Conservation (phyloP, 2,888 invertebrate species). For the Epiblema foenella region DNA sequence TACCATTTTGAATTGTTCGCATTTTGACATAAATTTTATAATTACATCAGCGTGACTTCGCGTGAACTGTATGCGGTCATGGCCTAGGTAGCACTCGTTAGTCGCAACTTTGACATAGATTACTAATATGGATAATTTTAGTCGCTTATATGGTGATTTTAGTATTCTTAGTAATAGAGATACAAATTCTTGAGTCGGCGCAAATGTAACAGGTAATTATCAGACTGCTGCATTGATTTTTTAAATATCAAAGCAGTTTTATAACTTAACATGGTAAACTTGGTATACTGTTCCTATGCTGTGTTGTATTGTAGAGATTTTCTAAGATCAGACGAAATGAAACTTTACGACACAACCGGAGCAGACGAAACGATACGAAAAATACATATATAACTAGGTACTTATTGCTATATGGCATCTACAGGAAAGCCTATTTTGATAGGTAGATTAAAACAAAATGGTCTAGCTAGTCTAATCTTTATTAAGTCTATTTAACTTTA, state of each 20-base stretch:
- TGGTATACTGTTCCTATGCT: not conserved
- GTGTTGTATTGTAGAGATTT: conserved; percentile 31
- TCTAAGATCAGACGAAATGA: conserved; percentile 40
- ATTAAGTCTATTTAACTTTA: not conserved
- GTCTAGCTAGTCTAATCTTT: not conserved
- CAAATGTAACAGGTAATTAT: too few species aligned
- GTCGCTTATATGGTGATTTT: not conserved
- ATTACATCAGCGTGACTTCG: not conserved
- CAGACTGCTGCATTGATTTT: too few species aligned
- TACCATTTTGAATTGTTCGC: not conserved
- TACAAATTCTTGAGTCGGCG: not conserved
- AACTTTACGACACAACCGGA: conserved; percentile 38
- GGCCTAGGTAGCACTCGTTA: not conserved
- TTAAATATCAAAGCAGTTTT: too few species aligned
- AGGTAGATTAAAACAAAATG: not conserved
- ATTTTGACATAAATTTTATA: not conserved
- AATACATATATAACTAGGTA: conserved; percentile 6
- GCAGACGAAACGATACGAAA: conserved; percentile 20
- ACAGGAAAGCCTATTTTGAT: conserved; percentile 5
- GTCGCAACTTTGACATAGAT: conserved; percentile 11
- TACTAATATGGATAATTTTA: conserved; percentile 1
- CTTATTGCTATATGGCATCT: conserved; percentile 11
- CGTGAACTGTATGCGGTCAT: conserved; percentile 1
- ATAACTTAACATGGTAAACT: too few species aligned
- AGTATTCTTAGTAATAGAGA: not conserved